phyloP scores from a whole-genome alignment of 2,113 vertebrate species.

The Collichthys lucidus region DNA sequence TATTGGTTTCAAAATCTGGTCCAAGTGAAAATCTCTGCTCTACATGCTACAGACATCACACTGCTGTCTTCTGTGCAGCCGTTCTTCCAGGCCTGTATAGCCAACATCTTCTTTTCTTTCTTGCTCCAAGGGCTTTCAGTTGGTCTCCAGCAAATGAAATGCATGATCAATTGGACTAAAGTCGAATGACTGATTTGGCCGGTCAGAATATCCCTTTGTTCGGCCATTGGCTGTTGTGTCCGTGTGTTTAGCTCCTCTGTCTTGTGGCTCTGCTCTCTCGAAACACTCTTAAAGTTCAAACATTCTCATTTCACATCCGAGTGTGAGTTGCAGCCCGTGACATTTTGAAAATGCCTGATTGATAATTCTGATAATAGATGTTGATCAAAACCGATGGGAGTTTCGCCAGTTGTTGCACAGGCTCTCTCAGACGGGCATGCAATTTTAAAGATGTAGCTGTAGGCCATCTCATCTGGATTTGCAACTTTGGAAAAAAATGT shows the following conservation, averaged over 20 bases:
- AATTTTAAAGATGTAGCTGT: conserved; percentile 31
- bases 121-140: conserved; percentile 1
- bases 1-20: no score
- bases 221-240: not conserved
- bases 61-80: not conserved
- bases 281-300: conserved; percentile 12
- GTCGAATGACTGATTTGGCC: conserved; percentile 10
- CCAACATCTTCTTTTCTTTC: conserved; percentile 1
- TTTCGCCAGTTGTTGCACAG: conserved; percentile 21
- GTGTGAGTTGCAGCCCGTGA: not conserved
- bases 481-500: conserved; percentile 18
- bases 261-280: conserved; percentile 3
- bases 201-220: conserved; percentile 3
- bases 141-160: conserved; percentile 15
- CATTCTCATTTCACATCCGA: not conserved
- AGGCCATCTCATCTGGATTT: conserved; percentile 24
- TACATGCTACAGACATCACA: not conserved
- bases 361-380: conserved; percentile 37
- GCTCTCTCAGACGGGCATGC: conserved; percentile 25
- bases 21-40: not conserved
- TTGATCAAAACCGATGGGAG: conserved; percentile 29
- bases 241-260: conserved; percentile 16
- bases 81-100: not conserved
- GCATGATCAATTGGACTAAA: not conserved
- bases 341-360: conserved; percentile 46